Conservation (phyloP, 2,888 invertebrate genomes). For the Stegana nigrithorax region DNA sequence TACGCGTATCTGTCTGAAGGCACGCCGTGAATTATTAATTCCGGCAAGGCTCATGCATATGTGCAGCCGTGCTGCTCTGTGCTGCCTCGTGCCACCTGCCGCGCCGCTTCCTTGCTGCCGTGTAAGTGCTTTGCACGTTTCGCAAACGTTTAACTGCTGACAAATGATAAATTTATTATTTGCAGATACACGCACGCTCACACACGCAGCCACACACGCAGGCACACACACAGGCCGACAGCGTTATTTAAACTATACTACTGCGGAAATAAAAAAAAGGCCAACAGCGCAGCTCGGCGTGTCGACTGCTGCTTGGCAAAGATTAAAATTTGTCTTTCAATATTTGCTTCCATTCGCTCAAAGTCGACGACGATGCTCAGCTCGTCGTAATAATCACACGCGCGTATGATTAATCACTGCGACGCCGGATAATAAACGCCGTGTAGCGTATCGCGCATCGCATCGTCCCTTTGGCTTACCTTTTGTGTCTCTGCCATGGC, state of each 20-base stretch:
- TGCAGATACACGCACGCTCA: conserved; percentile 40
- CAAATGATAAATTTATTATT: conserved; percentile 66
- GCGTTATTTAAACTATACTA: too few species aligned
- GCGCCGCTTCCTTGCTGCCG: background rate
- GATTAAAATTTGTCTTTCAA: conserved; percentile 60
- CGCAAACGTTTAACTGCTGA: conserved; percentile 61
- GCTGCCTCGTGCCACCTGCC: too few species aligned
- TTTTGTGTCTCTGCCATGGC: background rate
- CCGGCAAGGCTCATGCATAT: conserved; percentile 39
- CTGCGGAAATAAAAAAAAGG: background rate
- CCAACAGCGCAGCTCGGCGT: background rate
- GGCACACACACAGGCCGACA: background rate
- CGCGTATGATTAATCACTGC: conserved; percentile 64
- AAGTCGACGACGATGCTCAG: conserved; percentile 20
- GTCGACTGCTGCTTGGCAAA: conserved; percentile 43
- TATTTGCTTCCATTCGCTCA: conserved; percentile 45
- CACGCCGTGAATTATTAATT: conserved; percentile 64
- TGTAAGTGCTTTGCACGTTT: conserved; percentile 38
- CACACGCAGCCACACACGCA: conserved; percentile 27
- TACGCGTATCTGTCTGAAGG: conserved; percentile 21
- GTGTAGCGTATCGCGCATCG: too few species aligned
- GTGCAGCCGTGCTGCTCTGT: too few species aligned
- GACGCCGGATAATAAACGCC: conserved; percentile 43
- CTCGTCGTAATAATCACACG: conserved; percentile 59
- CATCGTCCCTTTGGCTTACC: background rate